These are phyloP conservation scores for Dromaius novaehollandiae DNA, from an alignment of 2,113 vertebrate genomes.

Conservation along the genomic window DNA sequence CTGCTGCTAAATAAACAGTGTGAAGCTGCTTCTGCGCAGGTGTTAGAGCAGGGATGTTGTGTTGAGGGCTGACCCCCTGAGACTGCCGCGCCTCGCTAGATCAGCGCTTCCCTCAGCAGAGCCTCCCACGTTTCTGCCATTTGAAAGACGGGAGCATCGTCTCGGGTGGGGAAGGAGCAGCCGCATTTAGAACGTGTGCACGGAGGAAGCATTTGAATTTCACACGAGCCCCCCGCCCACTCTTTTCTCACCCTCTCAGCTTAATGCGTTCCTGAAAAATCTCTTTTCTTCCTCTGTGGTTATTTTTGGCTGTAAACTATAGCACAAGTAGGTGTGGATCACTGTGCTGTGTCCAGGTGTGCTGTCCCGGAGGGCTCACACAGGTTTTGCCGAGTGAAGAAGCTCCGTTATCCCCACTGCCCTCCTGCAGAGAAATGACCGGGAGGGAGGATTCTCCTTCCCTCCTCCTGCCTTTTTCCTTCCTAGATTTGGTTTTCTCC, in stretches of 20 bases:
- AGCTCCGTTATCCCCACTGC: accelerated
- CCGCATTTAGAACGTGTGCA: conserved; percentile 30
- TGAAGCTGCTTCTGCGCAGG: not conserved
- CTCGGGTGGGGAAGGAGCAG: not conserved
- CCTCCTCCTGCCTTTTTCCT: not conserved
- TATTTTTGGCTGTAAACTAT: conserved; percentile 20
- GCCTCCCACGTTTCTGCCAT: accelerated
- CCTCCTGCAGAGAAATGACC: accelerated
- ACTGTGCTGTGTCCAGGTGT: not conserved
- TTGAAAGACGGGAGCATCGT: not conserved
- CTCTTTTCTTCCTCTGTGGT: not conserved
- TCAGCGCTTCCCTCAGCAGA: not conserved
- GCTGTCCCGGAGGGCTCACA: not conserved
- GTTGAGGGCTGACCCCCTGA: not conserved
- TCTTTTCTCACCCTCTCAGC: not conserved
- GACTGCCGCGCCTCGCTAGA: not conserved
- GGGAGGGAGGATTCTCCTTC: not conserved
- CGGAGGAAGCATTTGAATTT: not conserved
- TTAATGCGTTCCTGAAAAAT: not conserved
- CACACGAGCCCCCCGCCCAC: conserved; percentile 26
- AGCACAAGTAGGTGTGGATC: not conserved
- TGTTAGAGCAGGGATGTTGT: not conserved
- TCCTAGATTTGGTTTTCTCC: not conserved
- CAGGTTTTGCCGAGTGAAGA: accelerated
- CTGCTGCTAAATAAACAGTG: too few species aligned